Evolutionary conservation across 2,113 vertebrate genomes (phyloP).

Genomic region (Oncorhynchus keta): DNA sequence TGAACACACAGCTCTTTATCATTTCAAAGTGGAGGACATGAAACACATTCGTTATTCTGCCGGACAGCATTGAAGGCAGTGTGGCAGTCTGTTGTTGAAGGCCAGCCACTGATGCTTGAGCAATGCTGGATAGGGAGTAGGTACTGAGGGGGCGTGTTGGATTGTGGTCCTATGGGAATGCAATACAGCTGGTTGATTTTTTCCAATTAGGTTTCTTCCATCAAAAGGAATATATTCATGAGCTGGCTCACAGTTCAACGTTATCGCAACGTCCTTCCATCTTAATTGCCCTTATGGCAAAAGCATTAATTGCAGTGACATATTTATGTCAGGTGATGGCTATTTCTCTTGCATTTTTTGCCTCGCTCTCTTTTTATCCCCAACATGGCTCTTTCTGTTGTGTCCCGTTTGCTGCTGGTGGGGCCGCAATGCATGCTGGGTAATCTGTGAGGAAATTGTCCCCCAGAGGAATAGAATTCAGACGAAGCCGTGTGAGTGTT

Average conservation of each 20-base stretch:
- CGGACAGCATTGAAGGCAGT: constrained; percentile 6
- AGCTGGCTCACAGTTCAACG: constrained; percentile 14
- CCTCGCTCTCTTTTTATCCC: not conserved
- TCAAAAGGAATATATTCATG: constrained; percentile 38
- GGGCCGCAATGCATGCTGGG: constrained; percentile 54
- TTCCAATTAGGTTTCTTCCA: constrained; percentile 21
- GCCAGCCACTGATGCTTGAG: not conserved
- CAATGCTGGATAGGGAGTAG: constrained; percentile 14
- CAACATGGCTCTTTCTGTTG: constrained; percentile 34
- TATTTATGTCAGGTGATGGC: constrained; percentile 10
- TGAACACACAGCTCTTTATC: not conserved
- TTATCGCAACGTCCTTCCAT: constrained; percentile 6
- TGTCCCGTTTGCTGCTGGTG: constrained; percentile 40
- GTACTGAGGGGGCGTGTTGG: constrained; percentile 2
- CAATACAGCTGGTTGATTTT: constrained; percentile 42
- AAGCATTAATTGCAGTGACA: constrained; percentile 31
- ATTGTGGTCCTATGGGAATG: constrained; percentile 34
- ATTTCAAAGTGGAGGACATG: constrained; percentile 4
- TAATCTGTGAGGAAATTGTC: constrained; percentile 37
- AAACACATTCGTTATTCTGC: constrained; percentile 12
- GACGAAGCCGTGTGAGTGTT: constrained; percentile 33
- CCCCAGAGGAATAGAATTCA: constrained; percentile 49
- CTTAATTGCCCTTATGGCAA: constrained; percentile 33
- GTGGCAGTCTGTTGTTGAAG: constrained; percentile 1
- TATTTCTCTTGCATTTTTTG: not conserved